Percentiles rank a stretch among this genome's conserved stretches.
phyloP scores from a whole-genome alignment of 2,113 vertebrate species.

The Dunckerocampus dactyliophorus region DNA sequence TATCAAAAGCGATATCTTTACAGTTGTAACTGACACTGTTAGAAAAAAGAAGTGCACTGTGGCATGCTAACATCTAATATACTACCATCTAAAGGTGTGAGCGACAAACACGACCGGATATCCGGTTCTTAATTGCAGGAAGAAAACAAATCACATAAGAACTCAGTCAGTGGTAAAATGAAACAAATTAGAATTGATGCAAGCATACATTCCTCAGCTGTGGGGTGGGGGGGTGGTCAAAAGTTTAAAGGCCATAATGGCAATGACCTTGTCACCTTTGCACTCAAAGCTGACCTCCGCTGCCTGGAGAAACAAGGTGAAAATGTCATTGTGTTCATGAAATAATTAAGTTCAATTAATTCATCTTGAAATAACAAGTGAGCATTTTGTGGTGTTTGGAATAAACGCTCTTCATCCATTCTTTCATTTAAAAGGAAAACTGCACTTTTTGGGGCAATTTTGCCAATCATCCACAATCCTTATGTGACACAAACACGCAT shows the following conservation, averaged over 20 bases:
- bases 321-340: slow-evolving; percentile 2
- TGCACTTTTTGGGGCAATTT: no score
- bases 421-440: neutral
- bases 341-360: neutral
- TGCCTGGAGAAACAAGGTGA: slow-evolving; percentile 22
- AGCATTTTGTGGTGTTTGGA: neutral
- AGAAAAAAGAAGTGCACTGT: no score
- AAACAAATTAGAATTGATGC: neutral
- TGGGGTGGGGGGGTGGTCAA: neutral
- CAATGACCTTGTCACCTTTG: slow-evolving; percentile 43
- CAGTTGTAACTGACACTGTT: no score
- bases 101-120: no score
- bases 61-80: no score
- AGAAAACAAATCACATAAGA: no score
- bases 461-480: no score
- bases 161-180: neutral
- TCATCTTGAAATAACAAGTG: neutral
- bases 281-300: slow-evolving; percentile 8
- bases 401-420: neutral
- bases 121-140: no score
- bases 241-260: slow-evolving; percentile 30
- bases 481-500: no score
- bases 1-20: no score
- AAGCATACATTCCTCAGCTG: slow-evolving; percentile 31
- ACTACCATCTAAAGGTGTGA: no score